Evolutionary conservation across 2,113 vertebrate species (phyloP), one percentile per base, ranked within the genome.

Genomic region (Corythaeola cristata): DNA sequence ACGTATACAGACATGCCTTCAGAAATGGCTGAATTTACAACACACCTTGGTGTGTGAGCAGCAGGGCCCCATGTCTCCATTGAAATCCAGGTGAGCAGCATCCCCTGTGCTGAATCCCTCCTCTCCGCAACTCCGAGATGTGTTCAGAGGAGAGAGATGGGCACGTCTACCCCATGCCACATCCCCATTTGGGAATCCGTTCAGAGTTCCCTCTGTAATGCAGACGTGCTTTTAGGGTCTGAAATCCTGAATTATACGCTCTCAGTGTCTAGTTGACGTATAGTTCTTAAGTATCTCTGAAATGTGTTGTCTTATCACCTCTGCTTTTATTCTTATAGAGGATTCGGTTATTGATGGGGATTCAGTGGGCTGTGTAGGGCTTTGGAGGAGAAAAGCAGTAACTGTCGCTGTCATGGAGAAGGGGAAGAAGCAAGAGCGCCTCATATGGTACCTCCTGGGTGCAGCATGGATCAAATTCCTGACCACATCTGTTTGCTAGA

Each of bases 91-190:
- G 59, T 63, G 30, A 58, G 28, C 71, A 73, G 64, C 35, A 33
- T 41, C 13, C 13, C 28, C 28, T 44, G 37, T 23, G 26, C 56
- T n/a, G n/a, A 64, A 53, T 71, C 11, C 12, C 27, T 75, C 45
- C 23, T 56, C 1, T 0, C n/a, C 45, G 9, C n/a, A 32, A 3
- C 45, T 56, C 32, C 0, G 3, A 45, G 62, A 6, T 75, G 44
- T 33, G 44, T 13, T 64, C 49, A 37, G 55, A 79, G 55, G 67
- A 79, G 32, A 59, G 55, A 80, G 27, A 33, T 47, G 60, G 33
- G 22, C 24, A 28, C 0, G 0, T 52, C 35, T 88, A 35, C 18
- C 49, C 30, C 5, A 1, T 37, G 39, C n/a, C 59, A 15, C 13
- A 5, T 75, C 15, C 12, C 35, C 33, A 17, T 21, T 12, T 32